phyloP scores from a whole-genome alignment of 2,113 vertebrate genomes.

The Dromaius novaehollandiae region DNA sequence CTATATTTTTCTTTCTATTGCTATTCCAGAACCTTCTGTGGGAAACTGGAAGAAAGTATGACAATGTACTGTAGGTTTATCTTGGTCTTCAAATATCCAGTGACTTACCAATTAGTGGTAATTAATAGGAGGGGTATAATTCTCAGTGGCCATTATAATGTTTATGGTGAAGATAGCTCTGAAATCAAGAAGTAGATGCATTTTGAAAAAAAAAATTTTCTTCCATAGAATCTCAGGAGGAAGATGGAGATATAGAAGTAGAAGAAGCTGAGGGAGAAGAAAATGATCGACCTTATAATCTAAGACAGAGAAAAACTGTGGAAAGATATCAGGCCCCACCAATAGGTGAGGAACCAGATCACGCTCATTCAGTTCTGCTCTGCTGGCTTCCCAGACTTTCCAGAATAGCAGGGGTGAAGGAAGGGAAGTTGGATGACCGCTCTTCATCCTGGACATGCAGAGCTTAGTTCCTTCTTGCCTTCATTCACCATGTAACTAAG shows the following conservation, averaged over 20 bases:
- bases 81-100: not conserved
- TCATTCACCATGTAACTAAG: not conserved
- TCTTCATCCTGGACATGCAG: not conserved
- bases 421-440: not conserved
- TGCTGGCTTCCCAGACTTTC: not conserved
- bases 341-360: conserved; percentile 82
- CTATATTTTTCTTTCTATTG: not conserved
- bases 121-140: not conserved
- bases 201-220: not conserved
- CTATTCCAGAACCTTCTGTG: not conserved
- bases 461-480: not conserved
- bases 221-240: conserved; percentile 90
- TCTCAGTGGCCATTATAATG: not conserved
- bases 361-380: not conserved
- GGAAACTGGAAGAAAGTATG: not conserved
- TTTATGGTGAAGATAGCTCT: not conserved
- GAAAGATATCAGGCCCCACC: conserved; percentile 97
- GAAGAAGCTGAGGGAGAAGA: conserved; percentile 96
- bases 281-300: conserved; percentile 94
- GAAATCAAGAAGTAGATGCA: not conserved
- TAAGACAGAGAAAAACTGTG: conserved; percentile 97
- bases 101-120: not conserved
- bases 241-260: conserved; percentile 95
- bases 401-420: not conserved
- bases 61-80: not conserved